These are phyloP conservation scores for Heterodera carotae DNA, from an alignment of 1,140 invertebrate genomes.

Conservation along the genomic window DNA sequence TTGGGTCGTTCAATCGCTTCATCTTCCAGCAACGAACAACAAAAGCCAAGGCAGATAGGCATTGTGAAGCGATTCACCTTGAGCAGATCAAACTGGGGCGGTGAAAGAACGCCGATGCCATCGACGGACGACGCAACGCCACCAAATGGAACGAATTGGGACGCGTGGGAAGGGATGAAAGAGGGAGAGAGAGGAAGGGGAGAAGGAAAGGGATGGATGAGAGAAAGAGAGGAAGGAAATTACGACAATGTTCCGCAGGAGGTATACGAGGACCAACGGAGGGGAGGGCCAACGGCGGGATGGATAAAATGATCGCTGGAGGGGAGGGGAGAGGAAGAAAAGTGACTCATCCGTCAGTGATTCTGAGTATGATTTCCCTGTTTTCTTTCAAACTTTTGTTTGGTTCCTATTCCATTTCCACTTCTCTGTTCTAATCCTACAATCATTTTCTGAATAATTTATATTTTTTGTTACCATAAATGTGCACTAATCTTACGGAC, in stretches of 20 bases:
- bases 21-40: neutral
- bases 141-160: neutral
- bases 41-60: neutral
- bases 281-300: neutral
- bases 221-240: neutral
- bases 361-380: too few species aligned
- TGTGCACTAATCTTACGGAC: too few species aligned
- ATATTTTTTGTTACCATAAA: too few species aligned
- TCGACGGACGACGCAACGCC: neutral
- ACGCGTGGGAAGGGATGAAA: neutral
- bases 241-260: constrained; percentile 13
- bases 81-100: neutral
- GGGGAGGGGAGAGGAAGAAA: neutral
- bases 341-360: too few species aligned
- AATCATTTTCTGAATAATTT: too few species aligned
- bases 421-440: too few species aligned
- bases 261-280: neutral
- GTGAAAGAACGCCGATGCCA: neutral
- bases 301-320: too few species aligned
- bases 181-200: too few species aligned
- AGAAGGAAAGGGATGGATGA: neutral
- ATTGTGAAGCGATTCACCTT: constrained; percentile 23
- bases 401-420: too few species aligned
- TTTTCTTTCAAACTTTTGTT: too few species aligned
- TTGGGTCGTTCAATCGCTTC: neutral